Conservation (phyloP, 2,797 vertebrate genomes). For the Melanotaenia trifasciata region DNA sequence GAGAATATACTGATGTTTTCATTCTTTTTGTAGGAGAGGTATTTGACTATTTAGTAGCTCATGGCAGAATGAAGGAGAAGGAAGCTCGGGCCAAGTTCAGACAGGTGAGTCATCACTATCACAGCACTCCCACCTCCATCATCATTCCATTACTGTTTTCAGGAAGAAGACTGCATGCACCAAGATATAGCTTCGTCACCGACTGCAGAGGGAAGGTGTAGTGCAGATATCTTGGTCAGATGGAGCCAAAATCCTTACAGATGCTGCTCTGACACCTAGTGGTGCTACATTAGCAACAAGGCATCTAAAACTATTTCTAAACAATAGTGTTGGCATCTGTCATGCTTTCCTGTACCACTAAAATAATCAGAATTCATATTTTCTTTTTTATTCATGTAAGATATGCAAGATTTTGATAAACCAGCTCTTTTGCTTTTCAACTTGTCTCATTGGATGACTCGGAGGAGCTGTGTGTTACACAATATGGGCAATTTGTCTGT, state of each 20-base stretch:
- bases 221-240: slow-evolving; percentile 37
- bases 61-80: slow-evolving; percentile 98
- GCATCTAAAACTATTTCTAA: not conserved
- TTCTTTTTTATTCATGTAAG: not conserved
- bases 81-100: slow-evolving; percentile 97
- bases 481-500: slow-evolving; percentile 35
- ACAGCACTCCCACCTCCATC: slow-evolving; percentile 42
- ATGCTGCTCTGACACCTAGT: slow-evolving; percentile 76
- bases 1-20: not conserved
- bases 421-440: slow-evolving; percentile 12
- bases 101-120: slow-evolving; percentile 88
- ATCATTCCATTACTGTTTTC: slow-evolving; percentile 55
- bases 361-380: not conserved
- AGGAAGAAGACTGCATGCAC: slow-evolving; percentile 63
- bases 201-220: slow-evolving; percentile 70
- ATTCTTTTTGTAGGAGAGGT: slow-evolving; percentile 87
- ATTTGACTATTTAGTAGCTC: slow-evolving; percentile 96
- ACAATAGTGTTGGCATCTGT: not conserved
- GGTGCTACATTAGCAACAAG: slow-evolving; percentile 44
- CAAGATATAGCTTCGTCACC: slow-evolving; percentile 70
- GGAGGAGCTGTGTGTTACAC: slow-evolving; percentile 45
- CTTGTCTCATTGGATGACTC: slow-evolving; percentile 47
- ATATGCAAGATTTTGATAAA: not conserved
- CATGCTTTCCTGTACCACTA: not conserved
- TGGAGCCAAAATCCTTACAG: slow-evolving; percentile 14